Percentiles rank a stretch among this genome's conserved stretches.
Conservation (phyloP, 2,113 vertebrate genomes). For the Madoqua kirkii region DNA sequence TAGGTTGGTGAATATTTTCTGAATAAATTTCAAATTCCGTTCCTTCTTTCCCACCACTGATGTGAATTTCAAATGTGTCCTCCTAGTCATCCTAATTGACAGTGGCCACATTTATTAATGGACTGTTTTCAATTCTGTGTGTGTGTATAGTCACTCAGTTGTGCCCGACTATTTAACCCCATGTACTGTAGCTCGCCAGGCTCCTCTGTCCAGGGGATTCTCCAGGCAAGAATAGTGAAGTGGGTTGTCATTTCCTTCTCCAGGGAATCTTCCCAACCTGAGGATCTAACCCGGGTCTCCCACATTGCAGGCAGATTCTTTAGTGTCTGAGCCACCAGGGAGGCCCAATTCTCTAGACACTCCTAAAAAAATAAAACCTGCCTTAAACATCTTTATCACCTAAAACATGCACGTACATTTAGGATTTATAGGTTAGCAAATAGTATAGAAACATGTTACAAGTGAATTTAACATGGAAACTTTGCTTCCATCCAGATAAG, state of each 20-base stretch:
- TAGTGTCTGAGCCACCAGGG: neutral
- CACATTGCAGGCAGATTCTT: neutral
- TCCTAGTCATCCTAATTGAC: neutral
- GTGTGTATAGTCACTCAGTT: neutral
- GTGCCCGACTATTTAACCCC: neutral
- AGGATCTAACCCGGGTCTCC: neutral
- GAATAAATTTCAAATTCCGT: neutral
- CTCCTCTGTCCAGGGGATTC: neutral
- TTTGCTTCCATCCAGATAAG: slow-evolving; percentile 7
- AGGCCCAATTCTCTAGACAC: neutral
- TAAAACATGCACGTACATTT: neutral
- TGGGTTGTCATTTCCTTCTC: neutral
- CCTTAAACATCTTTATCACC: neutral
- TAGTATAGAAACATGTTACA: neutral
- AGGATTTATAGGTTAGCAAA: neutral
- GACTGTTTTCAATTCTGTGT: neutral
- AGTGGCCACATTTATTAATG: neutral
- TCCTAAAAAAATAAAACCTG: neutral
- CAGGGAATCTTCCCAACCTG: neutral
- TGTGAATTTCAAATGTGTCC: neutral
- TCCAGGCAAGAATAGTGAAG: neutral
- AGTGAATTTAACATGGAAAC: neutral
- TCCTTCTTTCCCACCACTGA: neutral
- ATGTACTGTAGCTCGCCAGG: neutral
- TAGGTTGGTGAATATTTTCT: neutral